Base-by-base conservation (phyloP, 23 tunicate genomes). In the Ascidia mentula region DNA sequence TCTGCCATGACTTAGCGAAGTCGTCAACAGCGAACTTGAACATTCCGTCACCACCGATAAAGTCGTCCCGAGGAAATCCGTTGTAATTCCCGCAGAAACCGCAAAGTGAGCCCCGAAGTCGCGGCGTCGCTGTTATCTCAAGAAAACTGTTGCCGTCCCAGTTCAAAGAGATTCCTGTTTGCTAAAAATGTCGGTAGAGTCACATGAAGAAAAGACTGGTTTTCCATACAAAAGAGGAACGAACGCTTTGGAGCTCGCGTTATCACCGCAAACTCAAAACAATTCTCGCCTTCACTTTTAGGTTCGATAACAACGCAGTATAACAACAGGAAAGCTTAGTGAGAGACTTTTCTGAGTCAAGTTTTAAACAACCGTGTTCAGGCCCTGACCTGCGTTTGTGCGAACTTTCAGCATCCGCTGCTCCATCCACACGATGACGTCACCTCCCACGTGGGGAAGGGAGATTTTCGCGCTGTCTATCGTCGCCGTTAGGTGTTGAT, bases 61-160 rank as follows among this genome's bases (percentile, higher is more conserved):
- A 87, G 40, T 91, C 91, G 61, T 91, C 97, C 18, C 91, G 77
- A 6, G 69, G 45, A 46, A 82, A 86, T 4, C 97, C 92, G 79
- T 91, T 91, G 74, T 60, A 91, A 59, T 91, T 91, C 1, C 97
- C 97, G 80, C 97, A 91, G 22, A 91, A 34, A 31, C 97, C 97
- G 46, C 91, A 86, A 40, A 86, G 46, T 17, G 46, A 17, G 32
- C 80, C 79, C 33, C 77, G 46, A 53, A 79, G 46, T 6, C 15
- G 32, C 24, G 76, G 73, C 12, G 89, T 33, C 38, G 79, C 96
- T 2, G 75, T 79, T 13, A 85, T 69, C 46, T 82, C 87, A 4
- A 90, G 73, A 36, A 40, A 90, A 40, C 87, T 90, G 72, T 85
- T 86, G 0, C 96, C 96, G 40, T 90, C 96, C 96, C 96, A 90